These are phyloP conservation scores for Brachirus orientalis DNA, from an alignment of 2,113 vertebrate genomes.

Conservation along the genomic window DNA sequence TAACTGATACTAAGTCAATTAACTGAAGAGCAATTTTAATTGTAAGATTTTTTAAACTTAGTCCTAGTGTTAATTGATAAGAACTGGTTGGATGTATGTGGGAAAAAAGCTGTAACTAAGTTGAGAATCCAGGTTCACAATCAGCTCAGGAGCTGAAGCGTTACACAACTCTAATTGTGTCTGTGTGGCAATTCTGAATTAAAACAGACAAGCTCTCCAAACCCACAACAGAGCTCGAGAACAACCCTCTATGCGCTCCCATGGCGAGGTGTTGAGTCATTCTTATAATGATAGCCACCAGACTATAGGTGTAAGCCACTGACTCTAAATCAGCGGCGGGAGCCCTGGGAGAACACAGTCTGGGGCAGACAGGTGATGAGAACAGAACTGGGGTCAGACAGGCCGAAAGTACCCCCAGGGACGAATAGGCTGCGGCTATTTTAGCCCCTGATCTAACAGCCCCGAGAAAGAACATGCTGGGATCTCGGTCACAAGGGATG, in stretches of 20 bases:
- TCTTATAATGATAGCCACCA: conserved; percentile 55
- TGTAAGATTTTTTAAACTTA: neutral
- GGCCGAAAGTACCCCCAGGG: conserved; percentile 54
- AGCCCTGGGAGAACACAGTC: conserved; percentile 40
- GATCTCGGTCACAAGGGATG: conserved; percentile 70
- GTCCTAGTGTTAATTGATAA: neutral
- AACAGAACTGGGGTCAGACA: conserved; percentile 58
- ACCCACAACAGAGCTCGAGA: conserved; percentile 34
- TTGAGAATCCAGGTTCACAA: conserved; percentile 17
- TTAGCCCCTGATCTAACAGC: conserved; percentile 65
- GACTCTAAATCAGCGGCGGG: conserved; percentile 44
- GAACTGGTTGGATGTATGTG: conserved; percentile 12
- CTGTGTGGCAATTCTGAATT: conserved; percentile 33
- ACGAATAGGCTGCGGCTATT: conserved; percentile 67
- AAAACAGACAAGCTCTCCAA: conserved; percentile 27
- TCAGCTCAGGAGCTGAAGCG: conserved; percentile 14
- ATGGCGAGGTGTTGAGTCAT: conserved; percentile 52
- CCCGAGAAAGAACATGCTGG: conserved; percentile 36
- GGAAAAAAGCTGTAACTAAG: neutral
- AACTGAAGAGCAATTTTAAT: neutral
- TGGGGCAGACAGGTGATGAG: conserved; percentile 56
- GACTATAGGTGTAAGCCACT: conserved; percentile 66
- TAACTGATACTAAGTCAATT: too few relatives aligned
- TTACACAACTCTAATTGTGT: conserved; percentile 50
- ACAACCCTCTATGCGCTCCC: conserved; percentile 27